phyloP scores from a whole-genome alignment of 2,888 invertebrate genomes.

The Drosophila falleni region DNA sequence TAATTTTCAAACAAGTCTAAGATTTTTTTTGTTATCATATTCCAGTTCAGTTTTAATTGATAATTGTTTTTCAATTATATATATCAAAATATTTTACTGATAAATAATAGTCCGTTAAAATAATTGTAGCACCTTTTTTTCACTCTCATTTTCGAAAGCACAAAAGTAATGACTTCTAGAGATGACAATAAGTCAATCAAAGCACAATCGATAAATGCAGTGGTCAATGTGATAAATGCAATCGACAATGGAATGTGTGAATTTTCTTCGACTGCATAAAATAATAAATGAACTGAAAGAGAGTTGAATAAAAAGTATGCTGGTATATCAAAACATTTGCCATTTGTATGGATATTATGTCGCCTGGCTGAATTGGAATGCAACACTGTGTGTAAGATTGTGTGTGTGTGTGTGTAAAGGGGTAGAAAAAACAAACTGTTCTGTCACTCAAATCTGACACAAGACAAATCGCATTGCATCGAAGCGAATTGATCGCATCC shows the following conservation, averaged over 20 bases:
- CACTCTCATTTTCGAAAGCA: too few species aligned
- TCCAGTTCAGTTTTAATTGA: too few species aligned
- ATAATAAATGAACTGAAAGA: not conserved
- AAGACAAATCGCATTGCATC: slow-evolving; percentile 81
- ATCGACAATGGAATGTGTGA: slow-evolving; percentile 2
- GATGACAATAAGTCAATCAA: not conserved
- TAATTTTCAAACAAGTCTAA: too few species aligned
- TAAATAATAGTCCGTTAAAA: too few species aligned
- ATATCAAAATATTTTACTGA: too few species aligned
- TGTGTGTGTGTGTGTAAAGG: slow-evolving; percentile 6
- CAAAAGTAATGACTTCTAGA: too few species aligned
- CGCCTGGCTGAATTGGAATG: slow-evolving; percentile 19
- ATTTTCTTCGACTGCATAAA: not conserved
- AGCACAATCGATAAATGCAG: slow-evolving; percentile 2
- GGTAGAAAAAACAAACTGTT: slow-evolving; percentile 61
- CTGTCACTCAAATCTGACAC: slow-evolving; percentile 83
- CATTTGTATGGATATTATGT: slow-evolving; percentile 22
- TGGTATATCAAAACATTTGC: slow-evolving; percentile 7
- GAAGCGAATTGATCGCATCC: slow-evolving; percentile 55
- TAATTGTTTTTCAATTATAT: too few species aligned
- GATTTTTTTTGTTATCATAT: too few species aligned
- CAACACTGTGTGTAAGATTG: not conserved
- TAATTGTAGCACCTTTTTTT: too few species aligned
- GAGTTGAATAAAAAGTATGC: slow-evolving; percentile 1
- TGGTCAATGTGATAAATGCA: slow-evolving; percentile 2